These are phyloP conservation scores for Phenganax subtilis DNA, from an alignment of 92 coral and sea anemone species.

Conservation along the genomic window DNA sequence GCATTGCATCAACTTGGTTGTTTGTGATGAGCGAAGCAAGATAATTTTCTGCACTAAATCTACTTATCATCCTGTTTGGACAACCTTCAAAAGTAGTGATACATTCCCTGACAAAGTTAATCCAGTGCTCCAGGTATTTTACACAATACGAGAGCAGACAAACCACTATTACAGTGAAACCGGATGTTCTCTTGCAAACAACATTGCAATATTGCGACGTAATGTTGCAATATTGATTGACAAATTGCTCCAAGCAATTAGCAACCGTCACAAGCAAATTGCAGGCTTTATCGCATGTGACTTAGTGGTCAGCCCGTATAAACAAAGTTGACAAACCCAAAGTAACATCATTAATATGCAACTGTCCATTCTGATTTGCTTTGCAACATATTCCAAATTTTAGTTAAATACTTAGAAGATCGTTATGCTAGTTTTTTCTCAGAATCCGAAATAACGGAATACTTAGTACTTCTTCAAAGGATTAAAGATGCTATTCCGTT, in stretches of 20 bases:
- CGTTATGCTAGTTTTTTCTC: background rate
- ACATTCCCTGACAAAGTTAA: background rate
- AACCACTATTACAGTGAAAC: background rate
- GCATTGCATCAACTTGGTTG: background rate
- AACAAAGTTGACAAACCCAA: too few species aligned
- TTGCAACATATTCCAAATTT: constrained; percentile 6
- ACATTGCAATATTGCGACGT: constrained; percentile 16
- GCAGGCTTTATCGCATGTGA: constrained; percentile 2
- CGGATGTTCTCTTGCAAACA: background rate
- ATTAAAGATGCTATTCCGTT: constrained; percentile 9
- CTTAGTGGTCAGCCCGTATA: background rate
- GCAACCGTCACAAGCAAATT: constrained; percentile 30
- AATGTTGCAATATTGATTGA: constrained; percentile 29
- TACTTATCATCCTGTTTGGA: background rate
- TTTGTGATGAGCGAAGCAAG: background rate
- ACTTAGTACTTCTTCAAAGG: background rate
- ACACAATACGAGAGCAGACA: background rate
- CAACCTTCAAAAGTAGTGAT: background rate
- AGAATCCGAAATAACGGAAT: background rate
- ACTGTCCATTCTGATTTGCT: background rate
- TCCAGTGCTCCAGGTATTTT: background rate
- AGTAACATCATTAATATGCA: too few species aligned
- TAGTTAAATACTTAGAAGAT: constrained; percentile 8
- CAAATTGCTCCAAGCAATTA: constrained; percentile 14
- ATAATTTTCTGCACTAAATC: background rate